These are phyloP conservation scores for Numenius phaeopus DNA, from an alignment of 2,797 vertebrate genomes.

Conservation along the genomic window DNA sequence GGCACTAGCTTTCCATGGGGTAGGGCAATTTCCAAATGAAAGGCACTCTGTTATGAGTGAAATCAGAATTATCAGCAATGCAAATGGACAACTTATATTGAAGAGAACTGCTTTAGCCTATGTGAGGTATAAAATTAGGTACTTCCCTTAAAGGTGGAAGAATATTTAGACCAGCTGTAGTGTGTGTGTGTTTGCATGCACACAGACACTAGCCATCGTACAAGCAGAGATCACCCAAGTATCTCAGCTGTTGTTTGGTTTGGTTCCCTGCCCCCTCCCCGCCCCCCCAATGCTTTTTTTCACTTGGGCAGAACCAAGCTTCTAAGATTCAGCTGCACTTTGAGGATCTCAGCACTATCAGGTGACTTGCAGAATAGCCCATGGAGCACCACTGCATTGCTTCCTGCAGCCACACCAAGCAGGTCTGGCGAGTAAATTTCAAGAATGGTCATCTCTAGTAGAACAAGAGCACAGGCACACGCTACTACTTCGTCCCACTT, in stretches of 20 bases:
- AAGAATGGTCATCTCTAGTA: background rate
- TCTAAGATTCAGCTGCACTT: background rate
- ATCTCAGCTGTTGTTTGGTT: background rate
- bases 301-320: background rate
- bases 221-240: background rate
- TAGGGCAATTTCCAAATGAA: constrained; percentile 26
- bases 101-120: background rate
- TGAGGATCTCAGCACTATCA: background rate
- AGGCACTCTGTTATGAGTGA: constrained; percentile 44
- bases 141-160: background rate
- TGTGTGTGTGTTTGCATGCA: background rate
- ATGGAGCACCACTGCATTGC: background rate
- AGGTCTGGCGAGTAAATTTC: background rate
- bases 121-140: background rate
- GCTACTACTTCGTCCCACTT: background rate
- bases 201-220: background rate
- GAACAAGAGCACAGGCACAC: background rate
- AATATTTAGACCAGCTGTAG: background rate
- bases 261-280: no score
- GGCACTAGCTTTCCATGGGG: background rate
- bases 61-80: background rate
- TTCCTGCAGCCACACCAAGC: background rate
- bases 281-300: accelerated
- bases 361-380: background rate
- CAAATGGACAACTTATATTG: background rate